These are phyloP conservation scores for Anguilla japonica DNA, from an alignment of 2,113 vertebrate genomes.

Conservation along the genomic window DNA sequence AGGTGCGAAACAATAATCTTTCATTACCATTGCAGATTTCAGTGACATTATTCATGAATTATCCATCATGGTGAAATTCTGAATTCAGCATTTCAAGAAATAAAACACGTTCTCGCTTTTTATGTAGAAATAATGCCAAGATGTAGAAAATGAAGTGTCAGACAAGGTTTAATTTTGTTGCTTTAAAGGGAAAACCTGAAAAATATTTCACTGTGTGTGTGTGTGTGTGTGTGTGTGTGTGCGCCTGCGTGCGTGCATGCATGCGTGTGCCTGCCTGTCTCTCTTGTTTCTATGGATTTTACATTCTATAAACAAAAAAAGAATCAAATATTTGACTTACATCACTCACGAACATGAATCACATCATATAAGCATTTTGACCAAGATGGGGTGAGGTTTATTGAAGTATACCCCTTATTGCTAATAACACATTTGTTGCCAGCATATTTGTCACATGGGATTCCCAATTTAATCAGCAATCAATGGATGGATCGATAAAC, in stretches of 20 bases:
- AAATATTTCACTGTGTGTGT: conserved; percentile 7
- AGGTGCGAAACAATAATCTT: not conserved
- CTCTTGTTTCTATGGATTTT: not conserved
- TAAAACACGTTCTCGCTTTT: conserved; percentile 11
- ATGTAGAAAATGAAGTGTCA: not conserved
- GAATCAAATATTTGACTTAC: not conserved
- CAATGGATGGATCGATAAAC: not conserved
- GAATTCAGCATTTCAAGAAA: conserved; percentile 7
- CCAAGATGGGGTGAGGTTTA: not conserved
- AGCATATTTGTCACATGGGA: not conserved
- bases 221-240: too few species aligned
- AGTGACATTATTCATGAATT: not conserved
- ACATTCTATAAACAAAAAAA: not conserved
- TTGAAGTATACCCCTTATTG: not conserved
- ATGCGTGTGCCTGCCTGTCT: not conserved
- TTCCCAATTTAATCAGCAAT: not conserved
- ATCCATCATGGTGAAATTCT: not conserved
- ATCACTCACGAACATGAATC: not conserved
- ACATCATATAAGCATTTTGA: not conserved
- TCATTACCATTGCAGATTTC: not conserved
- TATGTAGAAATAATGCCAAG: conserved; percentile 5
- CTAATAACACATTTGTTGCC: not conserved
- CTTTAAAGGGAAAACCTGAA: conserved; percentile 31
- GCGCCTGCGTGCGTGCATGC: too few species aligned
- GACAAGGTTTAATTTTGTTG: conserved; percentile 37